These are phyloP conservation scores for Xanthorhoe spadicearia DNA, from an alignment of 2,888 invertebrate species.

Conservation along the genomic window DNA sequence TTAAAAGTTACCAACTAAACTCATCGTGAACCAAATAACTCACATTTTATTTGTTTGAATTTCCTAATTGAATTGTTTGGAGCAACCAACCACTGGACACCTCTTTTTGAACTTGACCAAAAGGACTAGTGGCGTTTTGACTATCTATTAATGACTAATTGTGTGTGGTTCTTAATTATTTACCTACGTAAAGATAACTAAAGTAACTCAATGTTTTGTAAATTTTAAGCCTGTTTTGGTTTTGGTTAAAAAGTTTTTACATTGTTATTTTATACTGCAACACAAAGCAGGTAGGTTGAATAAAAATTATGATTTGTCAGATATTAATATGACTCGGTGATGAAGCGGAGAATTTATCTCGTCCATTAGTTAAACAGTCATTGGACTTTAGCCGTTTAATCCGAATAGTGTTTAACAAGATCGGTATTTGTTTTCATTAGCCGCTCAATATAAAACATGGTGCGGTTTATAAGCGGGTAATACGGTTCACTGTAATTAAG, in stretches of 20 bases:
- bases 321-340: too few species aligned
- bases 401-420: constrained; percentile 58
- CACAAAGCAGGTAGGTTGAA: too few species aligned
- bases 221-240: too few species aligned
- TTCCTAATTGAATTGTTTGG: constrained; percentile 61
- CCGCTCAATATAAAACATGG: constrained; percentile 45
- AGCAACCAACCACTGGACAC: constrained; percentile 13
- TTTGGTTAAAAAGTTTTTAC: too few species aligned
- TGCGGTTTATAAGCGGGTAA: constrained; percentile 35
- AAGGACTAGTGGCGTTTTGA: neutral
- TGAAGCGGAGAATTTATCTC: too few species aligned
- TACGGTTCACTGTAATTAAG: constrained; percentile 25
- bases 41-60: constrained; percentile 60
- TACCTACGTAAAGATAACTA: too few species aligned
- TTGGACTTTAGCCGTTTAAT: constrained; percentile 27
- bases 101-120: neutral
- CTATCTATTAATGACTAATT: too few species aligned
- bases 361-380: constrained; percentile 14
- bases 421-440: constrained; percentile 69
- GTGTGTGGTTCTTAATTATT: too few species aligned
- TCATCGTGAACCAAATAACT: constrained; percentile 62
- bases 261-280: too few species aligned
- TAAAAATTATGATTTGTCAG: too few species aligned
- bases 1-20: constrained; percentile 56
- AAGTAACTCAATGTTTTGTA: too few species aligned